A percentile compares a stretch with the other conserved stretches of the same genome.
phyloP scores from a whole-genome alignment of 2,797 vertebrate species.

The Florisuga fusca region DNA sequence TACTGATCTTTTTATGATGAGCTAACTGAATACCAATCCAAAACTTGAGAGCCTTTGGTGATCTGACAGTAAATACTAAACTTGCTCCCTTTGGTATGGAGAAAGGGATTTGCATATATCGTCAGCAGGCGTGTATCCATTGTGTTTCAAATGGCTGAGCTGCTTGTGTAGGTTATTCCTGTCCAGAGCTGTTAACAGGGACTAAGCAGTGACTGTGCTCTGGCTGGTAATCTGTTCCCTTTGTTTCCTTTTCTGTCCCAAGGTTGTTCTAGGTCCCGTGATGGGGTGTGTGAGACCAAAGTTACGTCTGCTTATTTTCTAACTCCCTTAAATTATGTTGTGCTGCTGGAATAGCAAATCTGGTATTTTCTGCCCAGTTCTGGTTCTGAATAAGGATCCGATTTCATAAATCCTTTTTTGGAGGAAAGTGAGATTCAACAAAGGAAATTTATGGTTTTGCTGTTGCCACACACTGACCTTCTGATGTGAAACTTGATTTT shows the following conservation, averaged over 20 bases:
- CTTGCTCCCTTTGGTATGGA: not conserved
- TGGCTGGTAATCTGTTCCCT: not conserved
- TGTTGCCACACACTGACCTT: not conserved
- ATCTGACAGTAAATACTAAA: not conserved
- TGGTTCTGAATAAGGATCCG: not conserved
- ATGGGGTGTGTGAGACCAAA: not conserved
- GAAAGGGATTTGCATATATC: not conserved
- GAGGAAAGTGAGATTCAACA: not conserved
- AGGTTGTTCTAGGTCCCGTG: not conserved
- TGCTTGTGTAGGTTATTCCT: not conserved
- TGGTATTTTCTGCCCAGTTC: not conserved
- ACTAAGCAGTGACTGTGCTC: not conserved
- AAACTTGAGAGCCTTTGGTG: not conserved
- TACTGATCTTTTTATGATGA: not conserved
- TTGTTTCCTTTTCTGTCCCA: not conserved
- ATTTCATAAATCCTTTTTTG: not conserved
- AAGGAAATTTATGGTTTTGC: not conserved
- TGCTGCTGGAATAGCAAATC: not conserved
- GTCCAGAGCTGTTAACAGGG: not conserved
- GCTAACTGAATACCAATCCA: not conserved
- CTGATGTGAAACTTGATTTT: constrained; percentile 5
- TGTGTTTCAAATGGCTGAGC: not conserved
- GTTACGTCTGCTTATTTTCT: not conserved
- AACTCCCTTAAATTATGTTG: not conserved
- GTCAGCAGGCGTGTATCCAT: not conserved